phyloP scores from a whole-genome alignment of 2,797 vertebrate genomes.

The Manis javanica region DNA sequence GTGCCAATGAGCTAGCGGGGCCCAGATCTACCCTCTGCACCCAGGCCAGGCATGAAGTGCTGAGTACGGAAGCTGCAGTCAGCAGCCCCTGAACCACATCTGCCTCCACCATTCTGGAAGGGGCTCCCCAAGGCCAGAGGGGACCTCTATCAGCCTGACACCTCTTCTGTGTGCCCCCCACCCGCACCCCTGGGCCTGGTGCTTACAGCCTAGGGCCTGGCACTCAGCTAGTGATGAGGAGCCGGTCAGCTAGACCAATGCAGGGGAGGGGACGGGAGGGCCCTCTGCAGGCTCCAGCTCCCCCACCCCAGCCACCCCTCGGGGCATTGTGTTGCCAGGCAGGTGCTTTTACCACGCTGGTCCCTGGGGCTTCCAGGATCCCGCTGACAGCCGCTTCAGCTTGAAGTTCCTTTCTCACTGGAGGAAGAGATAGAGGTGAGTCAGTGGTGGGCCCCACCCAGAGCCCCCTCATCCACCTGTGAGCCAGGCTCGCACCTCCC shows the following conservation, averaged over 20 bases:
- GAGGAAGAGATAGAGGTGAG: not conserved
- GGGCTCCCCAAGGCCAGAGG: not conserved
- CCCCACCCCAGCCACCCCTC: not conserved
- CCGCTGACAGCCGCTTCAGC: conserved; percentile 89
- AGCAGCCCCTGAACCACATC: not conserved
- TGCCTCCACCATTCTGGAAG: rapidly evolving
- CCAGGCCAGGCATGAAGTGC: not conserved
- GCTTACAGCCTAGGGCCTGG: not conserved
- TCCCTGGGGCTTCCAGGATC: conserved; percentile 63
- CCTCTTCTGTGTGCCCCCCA: not conserved
- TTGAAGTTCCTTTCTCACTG: conserved; percentile 93
- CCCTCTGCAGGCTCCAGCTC: no score
- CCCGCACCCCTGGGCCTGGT: not conserved
- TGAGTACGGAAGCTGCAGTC: not conserved
- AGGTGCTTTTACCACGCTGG: conserved; percentile 72
- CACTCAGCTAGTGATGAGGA: not conserved
- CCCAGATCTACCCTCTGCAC: not conserved
- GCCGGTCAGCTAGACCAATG: not conserved
- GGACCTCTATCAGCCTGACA: not conserved
- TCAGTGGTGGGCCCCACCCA: no score
- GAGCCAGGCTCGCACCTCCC: no score
- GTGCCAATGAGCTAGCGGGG: rapidly evolving
- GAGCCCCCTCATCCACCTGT: no score
- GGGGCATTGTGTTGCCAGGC: rapidly evolving
- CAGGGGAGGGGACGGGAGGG: not conserved